Evolutionary conservation across 2,113 vertebrate species (phyloP).

Genomic region (Neodon shergylaensis): DNA sequence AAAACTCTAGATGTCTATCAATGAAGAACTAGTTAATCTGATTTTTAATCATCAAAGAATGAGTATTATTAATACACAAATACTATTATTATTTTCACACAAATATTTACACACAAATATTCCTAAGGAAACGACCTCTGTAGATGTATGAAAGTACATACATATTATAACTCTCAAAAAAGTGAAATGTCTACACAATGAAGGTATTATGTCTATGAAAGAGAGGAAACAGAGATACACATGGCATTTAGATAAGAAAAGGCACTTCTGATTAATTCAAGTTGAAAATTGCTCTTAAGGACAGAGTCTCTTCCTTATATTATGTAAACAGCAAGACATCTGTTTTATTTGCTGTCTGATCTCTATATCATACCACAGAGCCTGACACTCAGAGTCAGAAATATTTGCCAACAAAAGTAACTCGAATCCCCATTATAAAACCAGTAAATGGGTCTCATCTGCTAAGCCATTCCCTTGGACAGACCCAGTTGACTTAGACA

Average conservation of each 20-base stretch:
- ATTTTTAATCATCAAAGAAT: background rate
- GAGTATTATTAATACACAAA: background rate
- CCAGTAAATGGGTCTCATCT: background rate
- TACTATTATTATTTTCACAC: no score
- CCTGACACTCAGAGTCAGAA: background rate
- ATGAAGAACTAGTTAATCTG: background rate
- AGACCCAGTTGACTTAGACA: background rate
- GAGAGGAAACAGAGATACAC: background rate
- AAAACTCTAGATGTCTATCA: background rate
- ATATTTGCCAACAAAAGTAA: background rate
- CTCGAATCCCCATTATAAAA: background rate
- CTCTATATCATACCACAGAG: background rate
- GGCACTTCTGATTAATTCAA: background rate
- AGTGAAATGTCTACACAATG: background rate
- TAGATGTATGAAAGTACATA: background rate
- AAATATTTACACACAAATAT: background rate
- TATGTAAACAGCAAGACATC: background rate
- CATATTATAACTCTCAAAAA: background rate
- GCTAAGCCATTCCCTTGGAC: background rate
- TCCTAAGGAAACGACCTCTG: background rate
- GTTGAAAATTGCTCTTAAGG: background rate
- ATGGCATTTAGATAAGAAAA: background rate
- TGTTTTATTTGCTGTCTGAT: background rate
- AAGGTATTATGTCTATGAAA: background rate
- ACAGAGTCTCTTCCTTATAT: background rate